Evolutionary conservation across 2,888 invertebrate species (phyloP).

Genomic region (Tribolium freemani): DNA sequence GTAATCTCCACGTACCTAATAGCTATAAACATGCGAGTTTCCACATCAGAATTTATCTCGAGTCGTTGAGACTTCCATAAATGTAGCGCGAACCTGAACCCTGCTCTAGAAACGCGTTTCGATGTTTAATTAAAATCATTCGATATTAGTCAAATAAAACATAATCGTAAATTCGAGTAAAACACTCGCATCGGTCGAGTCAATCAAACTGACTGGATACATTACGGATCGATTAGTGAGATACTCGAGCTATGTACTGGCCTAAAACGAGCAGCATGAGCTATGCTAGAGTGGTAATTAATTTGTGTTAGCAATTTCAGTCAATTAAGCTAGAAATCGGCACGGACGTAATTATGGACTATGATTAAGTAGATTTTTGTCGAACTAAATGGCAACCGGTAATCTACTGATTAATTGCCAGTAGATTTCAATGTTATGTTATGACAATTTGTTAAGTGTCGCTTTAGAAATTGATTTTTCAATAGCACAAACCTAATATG

Average conservation of each 20-base stretch:
- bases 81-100: slow-evolving; percentile 13
- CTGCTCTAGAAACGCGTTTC: slow-evolving; percentile 15
- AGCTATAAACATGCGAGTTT: slow-evolving; percentile 14
- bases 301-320: slow-evolving; percentile 19
- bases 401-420: slow-evolving; percentile 16
- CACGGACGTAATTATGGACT: slow-evolving; percentile 25
- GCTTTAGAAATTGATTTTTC: background rate
- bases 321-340: slow-evolving; percentile 19
- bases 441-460: slow-evolving; percentile 14
- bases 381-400: slow-evolving; percentile 13
- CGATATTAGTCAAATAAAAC: slow-evolving; percentile 55
- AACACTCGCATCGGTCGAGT: slow-evolving; percentile 31
- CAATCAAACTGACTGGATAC: slow-evolving; percentile 3
- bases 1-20: slow-evolving; percentile 8
- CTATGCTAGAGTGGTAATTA: slow-evolving; percentile 3
- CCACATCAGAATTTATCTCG: slow-evolving; percentile 18
- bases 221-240: slow-evolving; percentile 1
- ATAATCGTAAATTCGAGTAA: slow-evolving; percentile 55
- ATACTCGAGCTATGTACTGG: background rate
- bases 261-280: background rate
- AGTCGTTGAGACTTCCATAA: slow-evolving; percentile 24
- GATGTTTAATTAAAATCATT: slow-evolving; percentile 54
- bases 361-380: slow-evolving; percentile 23
- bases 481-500: background rate
- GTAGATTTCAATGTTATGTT: background rate